These are phyloP conservation scores for Sebastes nivosus DNA, from an alignment of 2,797 vertebrate species.

Conservation along the genomic window DNA sequence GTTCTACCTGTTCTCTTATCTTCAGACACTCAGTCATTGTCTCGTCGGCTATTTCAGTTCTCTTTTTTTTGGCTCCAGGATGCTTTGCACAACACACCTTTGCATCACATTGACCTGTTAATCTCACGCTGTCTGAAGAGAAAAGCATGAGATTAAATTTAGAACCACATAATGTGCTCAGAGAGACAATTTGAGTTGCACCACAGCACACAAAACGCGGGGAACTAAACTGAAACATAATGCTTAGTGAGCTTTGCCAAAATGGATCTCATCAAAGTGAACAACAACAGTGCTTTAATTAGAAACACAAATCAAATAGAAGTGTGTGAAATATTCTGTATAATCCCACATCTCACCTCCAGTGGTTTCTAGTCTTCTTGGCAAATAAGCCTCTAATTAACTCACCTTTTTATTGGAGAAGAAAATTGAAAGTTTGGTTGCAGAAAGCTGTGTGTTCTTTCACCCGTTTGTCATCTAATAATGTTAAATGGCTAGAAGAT, in stretches of 20 bases:
- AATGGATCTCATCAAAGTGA: not conserved
- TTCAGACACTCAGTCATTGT: conserved; percentile 3
- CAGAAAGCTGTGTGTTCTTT: not conserved
- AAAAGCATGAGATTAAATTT: not conserved
- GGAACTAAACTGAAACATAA: not conserved
- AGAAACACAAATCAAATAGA: not conserved
- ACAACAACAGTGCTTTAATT: not conserved
- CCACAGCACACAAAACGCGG: not conserved
- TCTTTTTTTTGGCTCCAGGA: not conserved
- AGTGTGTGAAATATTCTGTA: not conserved
- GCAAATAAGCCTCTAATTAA: not conserved
- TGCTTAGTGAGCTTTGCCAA: not conserved
- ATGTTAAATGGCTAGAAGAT: not conserved
- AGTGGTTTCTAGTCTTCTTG: not conserved
- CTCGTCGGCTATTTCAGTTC: conserved; percentile 14
- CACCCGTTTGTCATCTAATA: not conserved
- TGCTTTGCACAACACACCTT: conserved; percentile 5
- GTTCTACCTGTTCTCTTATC: conserved; percentile 12
- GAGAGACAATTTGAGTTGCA: not conserved
- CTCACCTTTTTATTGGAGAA: not conserved
- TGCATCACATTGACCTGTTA: conserved; percentile 6
- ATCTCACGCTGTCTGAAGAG: not conserved
- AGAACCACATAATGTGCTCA: not conserved
- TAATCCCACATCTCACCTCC: not conserved
- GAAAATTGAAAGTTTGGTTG: not conserved